Evolutionary conservation across 92 coral and sea anemone genomes (phyloP), one percentile per base, ranked within the genome.

Genomic region (Anthopleura xanthogrammica): DNA sequence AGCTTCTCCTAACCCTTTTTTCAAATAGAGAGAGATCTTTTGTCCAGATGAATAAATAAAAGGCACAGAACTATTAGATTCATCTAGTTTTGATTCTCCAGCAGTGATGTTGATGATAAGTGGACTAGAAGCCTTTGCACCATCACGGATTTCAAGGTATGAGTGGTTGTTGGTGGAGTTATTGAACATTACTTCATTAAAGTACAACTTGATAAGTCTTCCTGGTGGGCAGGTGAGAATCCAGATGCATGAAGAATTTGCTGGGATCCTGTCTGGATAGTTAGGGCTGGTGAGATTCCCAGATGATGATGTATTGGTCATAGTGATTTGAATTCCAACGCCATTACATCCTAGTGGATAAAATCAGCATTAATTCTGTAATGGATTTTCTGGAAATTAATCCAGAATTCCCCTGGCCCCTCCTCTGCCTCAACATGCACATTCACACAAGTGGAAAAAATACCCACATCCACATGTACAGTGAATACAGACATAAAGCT

Each of bases 251-350:
- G 79, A 40, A 56, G 60, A 79, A 52, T 58, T 85, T 52, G 19
- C 72, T 20, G 88, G 83, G 52, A 70, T 68, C 83, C 83, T 78
- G 72, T 85, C 83, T 1, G 88, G 88, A 60, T 85, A 85, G 74
- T 70, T 85, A 23, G 88, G 88, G 66, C 83, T 78, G 12, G 83
- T 68, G 12, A 85, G 79, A 71, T 85, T 85, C 39, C 88, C 88
- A 12, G 75, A 52, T 64, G 83, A 70, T 41, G 58, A 56, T 9
- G 78, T 17, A 55, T 68, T 68, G 41, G 7, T 3, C 46, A 68
- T 24, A 16, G 29, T 68, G 29, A 68, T 68, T 68, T 29, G 3
- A 36, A 68, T 68, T 12, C 11, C 16, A 68, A 16, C 12, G 12
- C 12, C 17, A 36, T 68, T 68, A 36, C 74, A 68, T 68, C 74